Base-by-base conservation (phyloP, 1,140 invertebrate species). In the Drosophila miranda region DNA sequence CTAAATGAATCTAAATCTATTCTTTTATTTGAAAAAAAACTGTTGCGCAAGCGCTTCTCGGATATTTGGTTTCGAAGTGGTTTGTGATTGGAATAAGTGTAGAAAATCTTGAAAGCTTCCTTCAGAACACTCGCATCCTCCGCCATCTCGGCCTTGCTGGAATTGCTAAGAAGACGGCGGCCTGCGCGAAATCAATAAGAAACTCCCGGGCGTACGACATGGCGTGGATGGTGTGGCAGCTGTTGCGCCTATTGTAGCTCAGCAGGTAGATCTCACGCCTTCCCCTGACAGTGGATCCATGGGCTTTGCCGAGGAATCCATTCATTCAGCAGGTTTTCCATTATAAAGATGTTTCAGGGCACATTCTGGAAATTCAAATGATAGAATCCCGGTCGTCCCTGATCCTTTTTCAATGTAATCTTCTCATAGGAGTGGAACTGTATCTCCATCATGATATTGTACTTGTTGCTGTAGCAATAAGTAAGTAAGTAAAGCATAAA, bases 181-280 rank as follows among this genome's bases (percentile, higher is more conserved):
- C 58, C 14, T 6, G 84, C 30, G 81, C 68, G 55, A 89, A 78
- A 45, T 89, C 70, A 14, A 88, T 78, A 23, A 16, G 48, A 26
- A 84, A 72, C 4, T 16, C 3, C 11, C 54, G 55, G 0, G 9
- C 2, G 0, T 0, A 4, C 0, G 64, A 73, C 21, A 48, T 8
- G 0, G 80, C 75, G 14, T 34, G 52, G 3, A 89, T 78, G 6
- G 71, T 81, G 30, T 74, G 70, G n/a, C n/a, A n/a, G n/a, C 56
- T 62, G 1, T 44, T 23, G 9, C 51, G 45, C 9, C 49, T 56
- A 0, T 50, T 0, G 34, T 78, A 81, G 0, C n/a, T n/a, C 2
- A 89, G 52, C 2, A 9, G 6, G 13, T 61, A 84, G 8, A 13
- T 11, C 0, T 64, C 49, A 0, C 38, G 13, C 1, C 19, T 28